These are phyloP conservation scores for Diprion similis DNA, from an alignment of 1,140 invertebrate genomes.

Conservation along the genomic window DNA sequence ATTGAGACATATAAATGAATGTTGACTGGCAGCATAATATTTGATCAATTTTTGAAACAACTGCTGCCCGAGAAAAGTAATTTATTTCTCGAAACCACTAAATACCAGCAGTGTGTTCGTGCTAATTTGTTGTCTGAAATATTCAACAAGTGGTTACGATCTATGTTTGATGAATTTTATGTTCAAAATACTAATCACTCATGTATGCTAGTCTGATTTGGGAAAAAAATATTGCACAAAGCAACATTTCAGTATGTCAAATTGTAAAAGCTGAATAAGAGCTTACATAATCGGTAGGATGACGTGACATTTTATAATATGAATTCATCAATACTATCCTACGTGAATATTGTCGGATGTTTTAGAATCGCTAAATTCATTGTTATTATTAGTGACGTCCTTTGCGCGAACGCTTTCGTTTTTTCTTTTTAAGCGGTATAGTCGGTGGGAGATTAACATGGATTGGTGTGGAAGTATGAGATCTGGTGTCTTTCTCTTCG, in stretches of 20 bases:
- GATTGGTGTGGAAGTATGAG: slow-evolving; percentile 35
- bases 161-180: too few relatives aligned
- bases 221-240: too few relatives aligned
- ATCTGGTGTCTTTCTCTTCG: slow-evolving; percentile 42
- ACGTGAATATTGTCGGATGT: neutral
- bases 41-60: too few relatives aligned
- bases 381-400: slow-evolving; percentile 46
- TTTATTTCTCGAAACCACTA: slow-evolving; percentile 19
- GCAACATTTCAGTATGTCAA: too few relatives aligned
- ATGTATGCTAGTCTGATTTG: too few relatives aligned
- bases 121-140: too few relatives aligned
- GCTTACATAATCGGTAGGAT: too few relatives aligned
- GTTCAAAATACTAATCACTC: too few relatives aligned
- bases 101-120: too few relatives aligned
- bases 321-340: neutral
- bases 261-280: too few relatives aligned
- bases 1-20: slow-evolving; percentile 34
- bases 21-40: too few relatives aligned
- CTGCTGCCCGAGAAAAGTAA: slow-evolving; percentile 24
- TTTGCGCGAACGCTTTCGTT: slow-evolving; percentile 57
- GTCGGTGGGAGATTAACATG: neutral
- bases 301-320: neutral
- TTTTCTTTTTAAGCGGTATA: slow-evolving; percentile 53
- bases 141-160: too few relatives aligned
- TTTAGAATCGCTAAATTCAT: neutral